phyloP scores from a whole-genome alignment of 1,140 invertebrate species.

The Macrostomum lignano region DNA sequence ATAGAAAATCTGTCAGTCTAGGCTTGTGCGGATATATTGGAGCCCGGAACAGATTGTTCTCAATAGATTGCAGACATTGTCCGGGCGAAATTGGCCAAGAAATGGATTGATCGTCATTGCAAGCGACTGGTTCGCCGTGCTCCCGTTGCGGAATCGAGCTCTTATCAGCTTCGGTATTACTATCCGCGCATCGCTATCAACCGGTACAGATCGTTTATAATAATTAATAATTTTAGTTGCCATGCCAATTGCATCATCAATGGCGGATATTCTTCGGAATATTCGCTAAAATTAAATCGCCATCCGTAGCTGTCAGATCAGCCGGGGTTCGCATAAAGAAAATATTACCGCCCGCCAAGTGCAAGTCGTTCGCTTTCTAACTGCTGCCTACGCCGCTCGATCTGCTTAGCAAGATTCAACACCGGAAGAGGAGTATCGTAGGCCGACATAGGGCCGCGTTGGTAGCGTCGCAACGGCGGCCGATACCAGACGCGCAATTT shows the following conservation, averaged over 20 bases:
- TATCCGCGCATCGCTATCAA: too few species aligned
- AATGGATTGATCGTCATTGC: slow-evolving; percentile 92
- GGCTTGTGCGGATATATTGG: slow-evolving; percentile 70
- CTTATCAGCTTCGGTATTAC: too few species aligned
- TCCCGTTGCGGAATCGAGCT: too few species aligned
- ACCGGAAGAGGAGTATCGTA: slow-evolving; percentile 31
- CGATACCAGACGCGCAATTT: slow-evolving; percentile 73
- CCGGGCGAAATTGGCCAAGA: slow-evolving; percentile 67
- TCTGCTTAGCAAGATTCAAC: slow-evolving; percentile 59
- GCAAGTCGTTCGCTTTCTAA: slow-evolving; percentile 60
- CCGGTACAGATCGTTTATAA: too few species aligned
- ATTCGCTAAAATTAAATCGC: slow-evolving; percentile 74
- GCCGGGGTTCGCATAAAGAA: slow-evolving; percentile 92
- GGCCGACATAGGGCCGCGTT: slow-evolving; percentile 43
- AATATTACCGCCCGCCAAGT: slow-evolving; percentile 66
- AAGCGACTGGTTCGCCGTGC: too few species aligned
- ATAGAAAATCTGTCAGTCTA: slow-evolving; percentile 55
- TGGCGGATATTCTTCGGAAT: slow-evolving; percentile 88
- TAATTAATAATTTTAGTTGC: too few species aligned
- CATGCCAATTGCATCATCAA: slow-evolving; percentile 84
- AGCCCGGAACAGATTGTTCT: slow-evolving; percentile 89
- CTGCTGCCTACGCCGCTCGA: slow-evolving; percentile 57
- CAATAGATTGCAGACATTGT: slow-evolving; percentile 58
- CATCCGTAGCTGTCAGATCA: slow-evolving; percentile 73
- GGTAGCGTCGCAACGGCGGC: slow-evolving; percentile 54